Conservation (phyloP, 2,888 invertebrate genomes). For the Eurois occulta region DNA sequence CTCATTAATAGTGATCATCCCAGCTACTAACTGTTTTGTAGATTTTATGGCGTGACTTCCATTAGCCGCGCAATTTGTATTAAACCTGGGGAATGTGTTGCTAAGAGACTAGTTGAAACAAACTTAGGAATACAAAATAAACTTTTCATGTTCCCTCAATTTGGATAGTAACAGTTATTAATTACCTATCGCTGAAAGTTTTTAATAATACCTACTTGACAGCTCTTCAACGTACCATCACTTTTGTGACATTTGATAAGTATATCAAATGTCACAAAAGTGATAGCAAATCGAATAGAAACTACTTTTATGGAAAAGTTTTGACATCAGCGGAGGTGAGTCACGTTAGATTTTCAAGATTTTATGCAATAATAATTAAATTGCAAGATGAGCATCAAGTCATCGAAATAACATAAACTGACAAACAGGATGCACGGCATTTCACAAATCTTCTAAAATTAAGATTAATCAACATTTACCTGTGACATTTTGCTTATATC, state of each 20-base stretch:
- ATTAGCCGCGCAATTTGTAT: slow-evolving; percentile 44
- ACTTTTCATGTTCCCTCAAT: neutral
- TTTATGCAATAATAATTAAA: neutral
- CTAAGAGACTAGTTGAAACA: slow-evolving; percentile 14
- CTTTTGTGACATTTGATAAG: too few species aligned
- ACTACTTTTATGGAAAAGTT: neutral
- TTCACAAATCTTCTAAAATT: slow-evolving; percentile 40
- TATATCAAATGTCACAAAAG: neutral
- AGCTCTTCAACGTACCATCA: neutral
- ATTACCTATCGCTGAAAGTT: neutral
- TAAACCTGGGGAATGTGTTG: slow-evolving; percentile 31
- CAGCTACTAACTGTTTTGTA: slow-evolving; percentile 58
- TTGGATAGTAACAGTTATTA: slow-evolving; percentile 1
- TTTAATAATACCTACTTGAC: neutral
- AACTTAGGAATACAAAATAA: neutral
- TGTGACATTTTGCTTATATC: slow-evolving; percentile 60
- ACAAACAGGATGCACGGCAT: slow-evolving; percentile 41
- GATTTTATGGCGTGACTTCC: slow-evolving; percentile 55
- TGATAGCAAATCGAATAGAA: neutral
- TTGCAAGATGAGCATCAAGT: neutral
- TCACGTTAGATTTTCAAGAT: slow-evolving; percentile 1
- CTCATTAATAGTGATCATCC: slow-evolving; percentile 64
- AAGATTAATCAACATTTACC: slow-evolving; percentile 41
- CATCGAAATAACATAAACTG: slow-evolving; percentile 11
- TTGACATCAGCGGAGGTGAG: neutral